A percentile compares a stretch with the other conserved stretches of the same genome.
These are phyloP conservation scores for Campodea augens DNA, from an alignment of 1,140 invertebrate species.

Conservation along the genomic window DNA sequence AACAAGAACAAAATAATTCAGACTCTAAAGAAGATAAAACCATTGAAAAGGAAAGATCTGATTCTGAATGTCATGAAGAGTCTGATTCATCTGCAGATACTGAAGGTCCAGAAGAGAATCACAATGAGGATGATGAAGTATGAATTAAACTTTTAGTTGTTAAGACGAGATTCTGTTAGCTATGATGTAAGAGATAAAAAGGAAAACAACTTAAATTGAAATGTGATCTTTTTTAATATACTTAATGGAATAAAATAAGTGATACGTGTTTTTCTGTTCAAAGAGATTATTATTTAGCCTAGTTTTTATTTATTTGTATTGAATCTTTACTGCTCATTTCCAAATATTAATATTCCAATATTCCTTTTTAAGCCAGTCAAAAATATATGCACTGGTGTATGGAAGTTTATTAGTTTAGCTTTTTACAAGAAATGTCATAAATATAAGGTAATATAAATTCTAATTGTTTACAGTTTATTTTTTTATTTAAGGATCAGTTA, in stretches of 20 bases:
- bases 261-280: too few relatives aligned
- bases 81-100: conserved; percentile 39
- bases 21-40: not conserved
- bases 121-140: conserved; percentile 15
- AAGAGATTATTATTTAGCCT: too few relatives aligned
- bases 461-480: not conserved
- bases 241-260: not conserved
- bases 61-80: conserved; percentile 9
- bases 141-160: not conserved
- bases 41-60: conserved; percentile 7
- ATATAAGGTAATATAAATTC: too few relatives aligned
- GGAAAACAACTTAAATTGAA: not conserved
- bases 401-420: not conserved
- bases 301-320: too few relatives aligned
- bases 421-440: not conserved
- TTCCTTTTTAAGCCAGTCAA: not conserved
- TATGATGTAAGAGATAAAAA: not conserved
- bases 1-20: not conserved
- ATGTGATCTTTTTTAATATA: not conserved
- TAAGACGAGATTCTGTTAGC: not conserved
- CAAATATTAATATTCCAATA: not conserved
- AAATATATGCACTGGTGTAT: too few relatives aligned
- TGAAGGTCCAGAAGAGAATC: conserved; percentile 42
- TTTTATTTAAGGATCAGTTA: conserved; percentile 3
- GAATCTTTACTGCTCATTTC: not conserved